Base-by-base conservation (phyloP, 2,888 invertebrate genomes). In the Tenodera sinensis region DNA sequence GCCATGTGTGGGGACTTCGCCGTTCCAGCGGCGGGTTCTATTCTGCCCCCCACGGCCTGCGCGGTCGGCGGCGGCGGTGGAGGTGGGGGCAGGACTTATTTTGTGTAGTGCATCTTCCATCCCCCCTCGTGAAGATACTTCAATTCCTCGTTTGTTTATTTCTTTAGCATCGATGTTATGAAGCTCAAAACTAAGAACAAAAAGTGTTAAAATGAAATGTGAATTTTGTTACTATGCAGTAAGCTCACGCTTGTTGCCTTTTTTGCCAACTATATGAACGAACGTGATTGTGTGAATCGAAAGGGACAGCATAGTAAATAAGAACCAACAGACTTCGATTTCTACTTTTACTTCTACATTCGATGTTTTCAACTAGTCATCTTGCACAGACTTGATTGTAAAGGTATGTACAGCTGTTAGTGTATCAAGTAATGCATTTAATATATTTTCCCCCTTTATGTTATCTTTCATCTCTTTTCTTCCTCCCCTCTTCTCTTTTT, bases 61-160 rank as follows among this genome's bases (percentile, higher is more conserved):
- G 54, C 54, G 20, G 54, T 4, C 20, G 54, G 54, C 54, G 54
- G 54, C 54, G 54, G 54, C 2, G 15, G 54, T 54, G 54, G 54
- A 15, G 42, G 42, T 42, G 88, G 88, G 81, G 90, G 90, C 28
- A 88, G 90, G 83, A 90, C 90, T 82, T 90, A 90, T 84, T 90
- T 90, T 88, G 90, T 90, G 87, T 90, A 89, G 71, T 25, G 54
- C 54, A 71, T 71, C 54, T 20, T 71, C 20, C 20, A 71, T 20
- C 2, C 42, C 54, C 54, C 54, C 54, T 20, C 3, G 54, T 71
- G 54, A 71, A 71, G 54, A 71, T 20, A 71, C 25, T 71, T 71
- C 54, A 71, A 71, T 25, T 71, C 54, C 54, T 71, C 54, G 54
- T 71, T 54, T 54, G 20, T 54, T 71, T 71, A 15, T 71, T 71